Evolutionary conservation across 1,140 invertebrate genomes (phyloP).

Genomic region (Xylocopa sonorina): DNA sequence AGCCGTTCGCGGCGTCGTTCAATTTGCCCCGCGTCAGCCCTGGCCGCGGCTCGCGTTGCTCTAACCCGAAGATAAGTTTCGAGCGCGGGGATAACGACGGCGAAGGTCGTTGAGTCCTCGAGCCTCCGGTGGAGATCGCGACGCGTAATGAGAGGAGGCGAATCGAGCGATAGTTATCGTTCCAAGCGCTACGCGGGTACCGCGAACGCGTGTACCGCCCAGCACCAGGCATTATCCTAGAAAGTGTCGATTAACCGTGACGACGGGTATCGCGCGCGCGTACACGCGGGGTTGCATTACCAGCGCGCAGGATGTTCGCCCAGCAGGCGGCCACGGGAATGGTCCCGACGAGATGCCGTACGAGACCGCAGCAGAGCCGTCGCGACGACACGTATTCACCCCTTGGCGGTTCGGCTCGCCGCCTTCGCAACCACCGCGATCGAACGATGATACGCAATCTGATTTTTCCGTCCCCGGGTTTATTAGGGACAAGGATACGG

Average conservation of each 20-base stretch:
- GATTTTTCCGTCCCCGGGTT: slow-evolving; percentile 36
- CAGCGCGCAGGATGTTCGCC: slow-evolving; percentile 38
- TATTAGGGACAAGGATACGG: slow-evolving; percentile 21
- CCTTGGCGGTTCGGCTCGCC: slow-evolving; percentile 22
- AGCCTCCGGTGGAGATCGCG: slow-evolving; percentile 31
- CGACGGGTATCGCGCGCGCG: slow-evolving; percentile 51
- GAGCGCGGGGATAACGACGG: slow-evolving; percentile 37
- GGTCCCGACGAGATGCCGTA: slow-evolving; percentile 31
- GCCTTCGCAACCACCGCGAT: background rate
- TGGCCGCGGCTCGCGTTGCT: background rate
- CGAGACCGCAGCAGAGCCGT: slow-evolving; percentile 34
- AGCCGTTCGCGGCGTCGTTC: too few relatives aligned
- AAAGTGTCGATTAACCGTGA: slow-evolving; percentile 67
- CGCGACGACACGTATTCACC: slow-evolving; percentile 28
- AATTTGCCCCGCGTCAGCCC: too few relatives aligned
- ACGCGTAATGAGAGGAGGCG: slow-evolving; percentile 13
- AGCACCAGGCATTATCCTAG: slow-evolving; percentile 65
- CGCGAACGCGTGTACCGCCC: slow-evolving; percentile 30
- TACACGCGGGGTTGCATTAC: slow-evolving; percentile 44
- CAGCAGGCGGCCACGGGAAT: slow-evolving; percentile 48
- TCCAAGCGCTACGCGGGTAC: slow-evolving; percentile 21
- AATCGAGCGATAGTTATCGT: slow-evolving; percentile 53
- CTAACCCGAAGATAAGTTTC: background rate
- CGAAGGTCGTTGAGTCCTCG: slow-evolving; percentile 40
- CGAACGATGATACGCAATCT: slow-evolving; percentile 45